Evolutionary conservation across 2,113 vertebrate species (phyloP).

Genomic region (Actenoides lindsayi): DNA sequence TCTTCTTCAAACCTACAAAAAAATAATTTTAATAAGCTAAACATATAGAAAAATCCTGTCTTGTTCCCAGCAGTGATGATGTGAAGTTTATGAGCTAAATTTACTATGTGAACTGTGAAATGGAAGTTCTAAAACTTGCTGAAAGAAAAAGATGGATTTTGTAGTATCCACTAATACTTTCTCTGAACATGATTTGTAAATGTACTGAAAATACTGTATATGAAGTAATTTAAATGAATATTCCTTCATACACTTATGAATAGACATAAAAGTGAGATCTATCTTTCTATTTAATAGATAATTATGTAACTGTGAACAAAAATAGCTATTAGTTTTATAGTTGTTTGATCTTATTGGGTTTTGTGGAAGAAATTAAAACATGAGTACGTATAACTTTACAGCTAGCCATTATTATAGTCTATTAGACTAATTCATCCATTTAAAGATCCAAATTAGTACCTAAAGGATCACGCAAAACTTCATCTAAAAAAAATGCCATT

Average conservation of each 20-base stretch:
- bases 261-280: neutral
- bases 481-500: neutral
- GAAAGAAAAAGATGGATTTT: neutral
- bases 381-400: neutral
- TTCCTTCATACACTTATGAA: neutral
- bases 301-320: neutral
- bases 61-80: neutral
- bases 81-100: neutral
- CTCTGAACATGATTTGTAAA: neutral
- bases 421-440: neutral
- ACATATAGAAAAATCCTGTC: neutral
- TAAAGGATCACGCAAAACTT: neutral
- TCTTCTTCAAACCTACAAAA: neutral
- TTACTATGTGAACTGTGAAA: neutral
- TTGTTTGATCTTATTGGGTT: neutral
- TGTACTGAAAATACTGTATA: neutral
- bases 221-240: neutral
- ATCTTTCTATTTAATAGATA: neutral
- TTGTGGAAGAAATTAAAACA: neutral
- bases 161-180: neutral
- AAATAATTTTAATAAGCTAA: neutral
- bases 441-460: neutral
- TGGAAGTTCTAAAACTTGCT: neutral
- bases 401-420: neutral
- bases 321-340: neutral